Evolutionary conservation across 2,113 vertebrate species (phyloP).

Genomic region (Saguinus imperator): DNA sequence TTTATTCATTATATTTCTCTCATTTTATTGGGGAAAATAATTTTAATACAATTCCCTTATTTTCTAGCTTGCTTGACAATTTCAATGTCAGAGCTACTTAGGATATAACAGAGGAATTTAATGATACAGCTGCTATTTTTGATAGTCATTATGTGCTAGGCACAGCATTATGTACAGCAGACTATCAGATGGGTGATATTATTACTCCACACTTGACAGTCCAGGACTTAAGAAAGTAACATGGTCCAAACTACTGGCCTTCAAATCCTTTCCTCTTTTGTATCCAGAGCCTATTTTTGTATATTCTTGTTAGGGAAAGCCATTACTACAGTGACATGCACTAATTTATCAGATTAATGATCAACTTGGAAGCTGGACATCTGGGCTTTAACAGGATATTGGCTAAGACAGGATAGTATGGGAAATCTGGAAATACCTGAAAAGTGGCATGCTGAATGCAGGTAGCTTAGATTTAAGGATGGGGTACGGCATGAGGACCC

Average conservation of each 20-base stretch:
- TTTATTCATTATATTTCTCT: neutral
- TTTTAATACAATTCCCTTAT: neutral
- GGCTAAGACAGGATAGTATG: neutral
- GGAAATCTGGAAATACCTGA: neutral
- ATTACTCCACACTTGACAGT: neutral
- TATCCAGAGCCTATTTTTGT: neutral
- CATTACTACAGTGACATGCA: neutral
- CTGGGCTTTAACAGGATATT: neutral
- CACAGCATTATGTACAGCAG: neutral
- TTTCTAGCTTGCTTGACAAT: constrained; percentile 15
- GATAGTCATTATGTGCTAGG: neutral
- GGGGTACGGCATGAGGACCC: neutral
- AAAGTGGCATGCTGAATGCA: neutral
- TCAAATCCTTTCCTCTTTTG: neutral
- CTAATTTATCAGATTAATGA: constrained; percentile 27
- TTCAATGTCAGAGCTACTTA: neutral
- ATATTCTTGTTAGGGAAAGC: neutral
- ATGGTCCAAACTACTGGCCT: neutral
- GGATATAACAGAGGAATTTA: neutral
- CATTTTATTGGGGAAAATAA: neutral
- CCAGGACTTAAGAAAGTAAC: neutral
- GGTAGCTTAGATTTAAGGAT: neutral
- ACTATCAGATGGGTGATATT: neutral
- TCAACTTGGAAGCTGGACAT: neutral
- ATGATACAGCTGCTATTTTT: neutral